Evolutionary conservation across 2,113 vertebrate species (phyloP).

Genomic region (Recurvirostra avosetta): DNA sequence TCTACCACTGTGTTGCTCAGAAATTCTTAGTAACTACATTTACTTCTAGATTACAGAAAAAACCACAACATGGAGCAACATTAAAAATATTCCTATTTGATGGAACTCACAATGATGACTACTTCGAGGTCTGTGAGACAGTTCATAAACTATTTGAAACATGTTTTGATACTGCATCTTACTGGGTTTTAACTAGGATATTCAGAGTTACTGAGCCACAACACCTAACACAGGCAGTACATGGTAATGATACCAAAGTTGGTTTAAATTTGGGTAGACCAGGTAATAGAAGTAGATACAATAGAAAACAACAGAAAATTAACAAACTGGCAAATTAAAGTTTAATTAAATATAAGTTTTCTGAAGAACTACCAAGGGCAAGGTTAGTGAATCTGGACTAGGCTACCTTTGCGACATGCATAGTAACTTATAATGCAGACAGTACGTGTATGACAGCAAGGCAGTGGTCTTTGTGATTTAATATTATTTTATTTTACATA

Average conservation of each 20-base stretch:
- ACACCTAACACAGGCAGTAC: neutral
- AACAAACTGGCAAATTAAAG: neutral
- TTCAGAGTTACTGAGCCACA: neutral
- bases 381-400: neutral
- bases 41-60: neutral
- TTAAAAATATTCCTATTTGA: neutral
- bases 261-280: neutral
- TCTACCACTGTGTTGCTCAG: neutral
- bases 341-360: neutral
- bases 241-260: neutral
- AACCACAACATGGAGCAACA: neutral
- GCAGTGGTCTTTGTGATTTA: neutral
- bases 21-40: neutral
- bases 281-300: neutral
- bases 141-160: neutral
- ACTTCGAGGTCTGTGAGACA: neutral
- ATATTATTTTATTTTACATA: neutral
- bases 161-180: neutral
- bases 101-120: neutral
- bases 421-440: neutral
- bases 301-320: neutral
- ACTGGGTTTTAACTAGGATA: neutral
- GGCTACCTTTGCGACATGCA: neutral
- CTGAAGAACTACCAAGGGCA: neutral
- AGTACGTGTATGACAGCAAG: neutral